These are phyloP conservation scores for Protosalanx chinensis DNA, from an alignment of 2,797 vertebrate species.

Conservation along the genomic window DNA sequence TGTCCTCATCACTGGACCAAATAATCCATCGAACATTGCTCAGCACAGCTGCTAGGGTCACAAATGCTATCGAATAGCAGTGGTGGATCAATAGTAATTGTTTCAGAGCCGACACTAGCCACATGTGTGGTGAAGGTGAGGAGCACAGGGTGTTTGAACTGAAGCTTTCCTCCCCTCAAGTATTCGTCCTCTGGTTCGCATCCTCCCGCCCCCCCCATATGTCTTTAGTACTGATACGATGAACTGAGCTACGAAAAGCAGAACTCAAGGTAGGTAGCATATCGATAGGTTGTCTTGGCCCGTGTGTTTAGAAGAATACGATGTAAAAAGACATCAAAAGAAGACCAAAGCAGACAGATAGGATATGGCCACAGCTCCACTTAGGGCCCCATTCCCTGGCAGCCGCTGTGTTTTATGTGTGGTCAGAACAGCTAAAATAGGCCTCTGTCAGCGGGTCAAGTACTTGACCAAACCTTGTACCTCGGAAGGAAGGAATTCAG, in stretches of 20 bases:
- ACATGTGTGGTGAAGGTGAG: conserved; percentile 1
- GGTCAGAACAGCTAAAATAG: conserved; percentile 11
- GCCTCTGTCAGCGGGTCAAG: background rate
- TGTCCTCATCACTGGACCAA: background rate
- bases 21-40: background rate
- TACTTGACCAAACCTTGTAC: conserved; percentile 3
- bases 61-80: background rate
- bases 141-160: background rate
- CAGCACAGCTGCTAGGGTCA: background rate
- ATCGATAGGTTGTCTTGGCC: background rate
- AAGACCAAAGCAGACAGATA: background rate
- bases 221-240: background rate
- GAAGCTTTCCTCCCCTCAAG: background rate
- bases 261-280: background rate
- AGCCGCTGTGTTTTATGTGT: background rate
- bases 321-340: background rate
- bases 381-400: background rate
- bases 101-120: background rate
- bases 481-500: background rate
- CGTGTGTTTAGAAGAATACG: background rate
- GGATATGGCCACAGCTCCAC: background rate
- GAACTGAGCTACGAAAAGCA: background rate
- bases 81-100: conserved; percentile 3
- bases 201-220: background rate
- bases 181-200: background rate